Base-by-base conservation (phyloP, 2,888 invertebrate species). In the Drosophila setosimentum region DNA sequence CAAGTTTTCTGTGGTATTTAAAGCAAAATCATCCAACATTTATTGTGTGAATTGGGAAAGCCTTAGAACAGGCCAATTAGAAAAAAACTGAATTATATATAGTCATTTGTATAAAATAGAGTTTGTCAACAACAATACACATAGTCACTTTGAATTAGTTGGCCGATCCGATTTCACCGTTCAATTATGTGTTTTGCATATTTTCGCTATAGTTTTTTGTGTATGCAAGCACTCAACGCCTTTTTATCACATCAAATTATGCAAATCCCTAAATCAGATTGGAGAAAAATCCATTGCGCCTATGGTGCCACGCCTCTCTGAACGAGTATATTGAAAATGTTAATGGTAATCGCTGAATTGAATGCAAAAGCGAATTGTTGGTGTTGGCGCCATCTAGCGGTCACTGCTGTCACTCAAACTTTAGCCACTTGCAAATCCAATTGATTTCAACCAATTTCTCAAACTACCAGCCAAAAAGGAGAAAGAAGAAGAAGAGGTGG, bases 371-470 rank as follows among this genome's bases (percentile, higher is more conserved):
- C 8, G 45, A 16, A 24, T 24, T 45, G 45, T 45, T 45, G 24
- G 24, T 6, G 21, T 21, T 24, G 50, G 40, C 50, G 50, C 68
- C 84, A 80, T 55, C 76, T 68, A 75, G 72, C 49, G 69, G 68
- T 33, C 80, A 64, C 45, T 51, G 62, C 75, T 80, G 78, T 72
- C 87, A 86, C 68, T 85, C 86, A 83, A 83, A 73, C 68, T 68
- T 76, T 50, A 64, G 67, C 53, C 59, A 71, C 61, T 60, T 71
- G 63, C 86, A 86, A 91, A 90, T 89, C 78, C 91, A 87, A 87
- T 87, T 88, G 87, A 89, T 89, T 87, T 89, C 79, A 81, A 85
- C 89, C 88, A 83, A 85, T 87, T 82, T 85, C 67, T 62, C 62
- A 49, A 32, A 66, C 69, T 64, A 16, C 32, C 49, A 49, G 18